Conservation (phyloP, 2,888 invertebrate species). For the Amiota mariae region DNA sequence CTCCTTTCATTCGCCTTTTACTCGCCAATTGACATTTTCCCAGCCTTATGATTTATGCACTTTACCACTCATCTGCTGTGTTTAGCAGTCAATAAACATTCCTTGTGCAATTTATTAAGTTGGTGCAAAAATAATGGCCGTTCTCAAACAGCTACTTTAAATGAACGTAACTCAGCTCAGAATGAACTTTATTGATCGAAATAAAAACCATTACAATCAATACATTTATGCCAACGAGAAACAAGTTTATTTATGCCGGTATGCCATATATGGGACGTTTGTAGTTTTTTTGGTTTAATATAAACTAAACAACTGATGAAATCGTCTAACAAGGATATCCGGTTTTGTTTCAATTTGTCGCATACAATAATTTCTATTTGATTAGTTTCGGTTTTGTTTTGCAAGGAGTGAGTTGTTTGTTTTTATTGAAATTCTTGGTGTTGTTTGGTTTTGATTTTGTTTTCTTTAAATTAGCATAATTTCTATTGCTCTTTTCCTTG, state of each 20-base stretch:
- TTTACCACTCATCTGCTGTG: background rate
- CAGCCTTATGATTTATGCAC: conserved; percentile 13
- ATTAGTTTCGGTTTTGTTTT: conserved; percentile 41
- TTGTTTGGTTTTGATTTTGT: background rate
- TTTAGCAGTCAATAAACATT: too few relatives aligned
- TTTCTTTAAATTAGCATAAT: conserved; percentile 18
- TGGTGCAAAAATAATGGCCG: too few relatives aligned
- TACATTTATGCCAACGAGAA: too few relatives aligned
- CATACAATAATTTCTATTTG: conserved; percentile 54
- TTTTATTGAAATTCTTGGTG: conserved; percentile 22
- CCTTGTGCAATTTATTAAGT: background rate
- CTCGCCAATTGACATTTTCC: background rate
- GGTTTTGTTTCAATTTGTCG: conserved; percentile 52
- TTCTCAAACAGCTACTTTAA: too few relatives aligned
- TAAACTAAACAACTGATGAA: background rate
- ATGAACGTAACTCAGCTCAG: too few relatives aligned
- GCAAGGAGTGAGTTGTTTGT: conserved; percentile 30
- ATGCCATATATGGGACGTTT: too few relatives aligned
- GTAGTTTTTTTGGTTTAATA: too few relatives aligned
- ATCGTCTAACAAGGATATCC: conserved; percentile 20
- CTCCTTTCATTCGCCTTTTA: background rate
- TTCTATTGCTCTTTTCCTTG: background rate
- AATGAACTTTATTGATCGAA: too few relatives aligned
- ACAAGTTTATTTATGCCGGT: conserved; percentile 1
- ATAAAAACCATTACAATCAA: too few relatives aligned